phyloP scores from a whole-genome alignment of 2,888 invertebrate genomes.

The Caenorhabditis sulstoni region DNA sequence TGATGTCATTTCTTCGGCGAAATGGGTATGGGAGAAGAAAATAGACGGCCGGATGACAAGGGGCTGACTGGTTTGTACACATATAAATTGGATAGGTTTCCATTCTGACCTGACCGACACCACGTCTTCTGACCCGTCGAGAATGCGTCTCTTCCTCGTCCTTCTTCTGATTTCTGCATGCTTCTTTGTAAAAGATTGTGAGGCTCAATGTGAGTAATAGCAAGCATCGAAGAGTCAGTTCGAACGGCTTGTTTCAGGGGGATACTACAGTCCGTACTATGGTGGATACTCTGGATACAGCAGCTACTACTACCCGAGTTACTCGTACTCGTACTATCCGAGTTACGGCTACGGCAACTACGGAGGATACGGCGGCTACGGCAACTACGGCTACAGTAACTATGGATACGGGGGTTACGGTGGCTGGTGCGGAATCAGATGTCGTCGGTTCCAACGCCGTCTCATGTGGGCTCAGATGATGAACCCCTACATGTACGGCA shows the following conservation, averaged over 20 bases:
- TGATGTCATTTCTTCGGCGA: constrained; percentile 49
- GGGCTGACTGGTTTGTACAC: constrained; percentile 40
- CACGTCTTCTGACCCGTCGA: constrained; percentile 5
- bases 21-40: constrained; percentile 18
- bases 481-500: constrained; percentile 43
- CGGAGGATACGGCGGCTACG: constrained; percentile 28
- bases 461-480: constrained; percentile 51
- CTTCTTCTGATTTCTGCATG: constrained; percentile 29
- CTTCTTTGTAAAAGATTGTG: constrained; percentile 14
- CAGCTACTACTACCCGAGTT: constrained; percentile 21
- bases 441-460: constrained; percentile 48
- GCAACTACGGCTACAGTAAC: constrained; percentile 18
- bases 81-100: constrained; percentile 44
- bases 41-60: constrained; percentile 8
- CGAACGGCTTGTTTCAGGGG: constrained; percentile 8
- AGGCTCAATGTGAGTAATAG: constrained; percentile 49
- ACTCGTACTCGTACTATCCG: constrained; percentile 38
- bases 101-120: constrained; percentile 9
- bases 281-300: constrained; percentile 25
- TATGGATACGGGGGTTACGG: constrained; percentile 15
- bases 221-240: not conserved
- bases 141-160: constrained; percentile 34
- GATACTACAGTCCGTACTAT: constrained; percentile 42
- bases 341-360: constrained; percentile 43
- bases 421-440: constrained; percentile 39